Evolutionary conservation across 2,797 vertebrate genomes (phyloP).

Genomic region (Pseudomugil gertrudae): DNA sequence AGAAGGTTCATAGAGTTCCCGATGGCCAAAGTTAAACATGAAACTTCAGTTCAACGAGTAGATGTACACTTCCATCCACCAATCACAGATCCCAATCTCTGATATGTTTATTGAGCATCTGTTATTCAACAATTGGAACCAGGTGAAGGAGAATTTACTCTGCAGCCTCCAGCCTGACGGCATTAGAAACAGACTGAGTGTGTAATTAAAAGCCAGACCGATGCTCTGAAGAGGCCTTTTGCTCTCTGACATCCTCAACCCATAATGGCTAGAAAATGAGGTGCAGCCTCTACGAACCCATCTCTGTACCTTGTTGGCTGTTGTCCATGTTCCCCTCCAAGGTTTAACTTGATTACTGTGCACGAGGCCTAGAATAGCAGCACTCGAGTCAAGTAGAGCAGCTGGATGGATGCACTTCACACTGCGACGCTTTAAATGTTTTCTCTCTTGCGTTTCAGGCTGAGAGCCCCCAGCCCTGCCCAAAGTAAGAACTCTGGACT

Average conservation of each 20-base stretch:
- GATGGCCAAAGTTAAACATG: too few relatives aligned
- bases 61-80: too few relatives aligned
- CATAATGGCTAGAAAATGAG: conserved; percentile 32
- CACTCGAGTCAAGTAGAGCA: neutral
- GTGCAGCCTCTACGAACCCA: conserved; percentile 5
- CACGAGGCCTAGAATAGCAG: conserved; percentile 16
- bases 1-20: too few relatives aligned
- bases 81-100: too few relatives aligned
- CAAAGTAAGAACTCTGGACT: conserved; percentile 80
- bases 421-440: conserved; percentile 7
- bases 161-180: neutral
- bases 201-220: conserved; percentile 29
- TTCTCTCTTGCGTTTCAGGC: conserved; percentile 81
- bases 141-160: neutral
- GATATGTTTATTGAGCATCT: too few relatives aligned
- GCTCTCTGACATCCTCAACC: conserved; percentile 2
- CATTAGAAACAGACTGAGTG: too few relatives aligned
- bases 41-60: too few relatives aligned
- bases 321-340: conserved; percentile 6
- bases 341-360: conserved; percentile 28
- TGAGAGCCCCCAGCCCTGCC: conserved; percentile 90
- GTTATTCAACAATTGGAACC: too few relatives aligned
- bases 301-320: conserved; percentile 7
- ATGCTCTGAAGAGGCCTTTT: neutral
- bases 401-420: conserved; percentile 1